Base-by-base conservation (phyloP, 2,888 invertebrate genomes). In the Xiphydria camelus region DNA sequence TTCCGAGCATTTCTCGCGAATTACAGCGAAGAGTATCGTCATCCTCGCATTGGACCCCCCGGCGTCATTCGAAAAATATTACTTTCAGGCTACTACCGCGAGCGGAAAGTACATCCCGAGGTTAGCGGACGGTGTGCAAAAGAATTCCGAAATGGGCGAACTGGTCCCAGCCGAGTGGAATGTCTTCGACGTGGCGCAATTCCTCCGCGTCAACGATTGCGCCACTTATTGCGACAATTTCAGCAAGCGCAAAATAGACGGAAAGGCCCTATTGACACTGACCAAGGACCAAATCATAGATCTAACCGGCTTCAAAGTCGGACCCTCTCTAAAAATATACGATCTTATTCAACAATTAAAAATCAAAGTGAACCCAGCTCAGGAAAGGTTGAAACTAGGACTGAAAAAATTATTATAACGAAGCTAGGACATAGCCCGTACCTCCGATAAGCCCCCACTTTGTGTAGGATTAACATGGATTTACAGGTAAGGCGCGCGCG, bases 341-440 rank as follows among this genome's bases (percentile, higher is more conserved):
- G 93, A 95, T 79, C 83, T 96, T 56, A 91, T 96, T 68, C 91
- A 93, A 68, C 92, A 94, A 72, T 81, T 95, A 40, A 93, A 92
- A 79, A 87, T 86, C 75, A 90, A 91, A 80, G 85, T 89, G 52
- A 87, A 87, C 75, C 86, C 87, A 51, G 84, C 86, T 53, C 85
- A 87, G 69, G 83, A 85, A 63, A 79, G 83, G 60, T 78, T 78
- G 75, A 85, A 85, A 79, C 79, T 82, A 64, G 83, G 82, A 76
- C 76, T 80, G 69, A 82, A 85, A 77, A 83, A 84, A 73, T 79
- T 82, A 69, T 83, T 83, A 82, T 84, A 83, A 73, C 66, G 66
- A 51, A 59, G 53, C 53, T 61, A 60, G 57, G 55, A 55, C 38
- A 51, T 62, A 61, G 62, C 51, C 46, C 53, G 55, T 55, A 50